Conservation (phyloP, 2,797 vertebrate species). For the Arnoldichthys spilopterus region DNA sequence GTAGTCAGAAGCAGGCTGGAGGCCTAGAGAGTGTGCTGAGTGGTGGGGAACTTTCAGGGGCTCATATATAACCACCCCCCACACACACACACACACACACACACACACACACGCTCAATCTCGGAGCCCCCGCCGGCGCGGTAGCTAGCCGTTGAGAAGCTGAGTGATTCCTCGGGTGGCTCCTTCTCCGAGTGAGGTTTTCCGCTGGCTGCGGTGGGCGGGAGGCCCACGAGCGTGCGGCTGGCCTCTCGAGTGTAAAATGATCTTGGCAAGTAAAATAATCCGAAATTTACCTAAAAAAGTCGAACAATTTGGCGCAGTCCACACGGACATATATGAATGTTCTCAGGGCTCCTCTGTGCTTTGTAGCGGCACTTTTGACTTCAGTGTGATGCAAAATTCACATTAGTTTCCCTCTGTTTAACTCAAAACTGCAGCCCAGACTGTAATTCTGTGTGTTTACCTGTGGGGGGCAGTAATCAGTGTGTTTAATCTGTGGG, state of each 20-base stretch:
- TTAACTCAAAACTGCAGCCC: too few species aligned
- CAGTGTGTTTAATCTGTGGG: too few species aligned
- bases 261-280: too few species aligned
- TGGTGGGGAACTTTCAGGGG: constrained; percentile 50
- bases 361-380: too few species aligned
- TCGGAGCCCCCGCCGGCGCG: constrained; percentile 66
- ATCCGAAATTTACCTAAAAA: too few species aligned
- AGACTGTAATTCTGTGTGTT: too few species aligned
- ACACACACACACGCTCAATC: background rate
- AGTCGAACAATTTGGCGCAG: too few species aligned
- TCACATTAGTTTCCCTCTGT: too few species aligned
- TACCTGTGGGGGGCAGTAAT: too few species aligned
- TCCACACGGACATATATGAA: too few species aligned
- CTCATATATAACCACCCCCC: constrained; percentile 3
- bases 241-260: constrained; percentile 70
- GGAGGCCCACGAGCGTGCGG: background rate
- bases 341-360: too few species aligned
- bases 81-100: constrained; percentile 3
- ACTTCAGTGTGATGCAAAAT: too few species aligned
- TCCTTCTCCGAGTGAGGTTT: constrained; percentile 70
- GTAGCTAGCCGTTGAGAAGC: constrained; percentile 76
- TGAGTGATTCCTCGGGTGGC: constrained; percentile 78
- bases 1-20: background rate
- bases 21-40: constrained; percentile 9
- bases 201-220: constrained; percentile 73